Evolutionary conservation across 2,888 invertebrate genomes (phyloP), one percentile per base, ranked within the genome.

Genomic region (Orthosia gothica): DNA sequence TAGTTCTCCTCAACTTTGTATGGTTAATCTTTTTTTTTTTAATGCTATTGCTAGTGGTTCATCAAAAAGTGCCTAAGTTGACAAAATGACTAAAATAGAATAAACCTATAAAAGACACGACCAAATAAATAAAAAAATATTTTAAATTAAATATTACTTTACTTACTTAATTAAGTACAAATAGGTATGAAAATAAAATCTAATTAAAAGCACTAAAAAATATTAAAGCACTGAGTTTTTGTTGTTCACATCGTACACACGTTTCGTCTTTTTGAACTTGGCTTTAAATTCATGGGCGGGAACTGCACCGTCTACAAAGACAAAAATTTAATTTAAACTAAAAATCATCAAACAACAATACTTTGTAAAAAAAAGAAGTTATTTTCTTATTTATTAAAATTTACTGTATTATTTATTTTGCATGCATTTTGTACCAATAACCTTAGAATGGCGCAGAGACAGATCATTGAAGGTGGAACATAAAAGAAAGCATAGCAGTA

Each of bases 271-370:
- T 16, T 54, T 72, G 11, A 65, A 68, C 9, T 57, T 79, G 23
- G 49, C 5, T 18, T 18, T 23, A 18, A 79, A 62, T 49, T 81
- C 83, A 58, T 66, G 65, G 1, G 20, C 54, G 12, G 80, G 80
- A 57, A 81, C 49, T 5, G 12, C 23, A 20, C 45, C 52, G 52
- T 66, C 83, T 71, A 11, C 5, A 55, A 70, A 0, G 16, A 59
- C 11, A 45, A 61, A 61, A 61, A 18, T 0, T 11, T 18, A 57
- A 26, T 26, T 26, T 15, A 58, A 26, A 18, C 9, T 18, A 13
- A 20, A 23, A 55, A 5, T 11, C 15, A 55, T 23, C 5, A 23
- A 23, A 13, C 3, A 54, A 54, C 54, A n/a, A 3, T 54, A 9
- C 0, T 52, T 9, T n/a, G 11, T 52, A 52, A 9, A n/a, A 50